Percentiles rank a stretch among this genome's conserved stretches.
Conservation (phyloP, 1,140 invertebrate genomes). For the Theocolax elegans region DNA sequence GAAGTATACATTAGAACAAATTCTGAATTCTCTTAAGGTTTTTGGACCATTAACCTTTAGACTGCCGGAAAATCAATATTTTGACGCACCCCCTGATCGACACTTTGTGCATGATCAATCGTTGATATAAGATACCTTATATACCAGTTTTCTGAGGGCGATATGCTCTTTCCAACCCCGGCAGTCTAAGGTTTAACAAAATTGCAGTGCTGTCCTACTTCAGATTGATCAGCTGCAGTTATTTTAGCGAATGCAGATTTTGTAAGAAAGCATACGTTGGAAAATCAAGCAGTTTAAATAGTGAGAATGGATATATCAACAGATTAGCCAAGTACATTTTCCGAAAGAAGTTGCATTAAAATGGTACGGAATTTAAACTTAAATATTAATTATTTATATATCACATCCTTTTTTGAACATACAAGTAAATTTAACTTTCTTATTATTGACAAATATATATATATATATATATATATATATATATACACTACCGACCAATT, state of each 20-base stretch:
- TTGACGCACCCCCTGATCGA: too few relatives aligned
- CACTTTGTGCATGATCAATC: too few relatives aligned
- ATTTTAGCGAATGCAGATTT: slow-evolving; percentile 92
- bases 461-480: too few relatives aligned
- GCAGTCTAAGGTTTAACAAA: too few relatives aligned
- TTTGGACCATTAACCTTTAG: slow-evolving; percentile 89
- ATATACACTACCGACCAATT: too few relatives aligned
- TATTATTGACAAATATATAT: too few relatives aligned
- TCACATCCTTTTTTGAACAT: too few relatives aligned
- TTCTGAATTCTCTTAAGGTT: slow-evolving; percentile 85
- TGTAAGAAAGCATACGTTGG: slow-evolving; percentile 83
- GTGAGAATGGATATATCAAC: slow-evolving; percentile 96
- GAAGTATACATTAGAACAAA: slow-evolving; percentile 90
- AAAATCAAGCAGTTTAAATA: slow-evolving; percentile 92
- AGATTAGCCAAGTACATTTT: slow-evolving; percentile 87
- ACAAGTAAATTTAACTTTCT: too few relatives aligned
- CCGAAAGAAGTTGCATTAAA: slow-evolving; percentile 88
- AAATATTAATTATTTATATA: background rate
- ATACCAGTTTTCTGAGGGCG: too few relatives aligned
- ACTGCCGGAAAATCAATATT: too few relatives aligned
- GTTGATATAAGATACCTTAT: too few relatives aligned
- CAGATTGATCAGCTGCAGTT: slow-evolving; percentile 93
- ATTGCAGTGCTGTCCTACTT: slow-evolving; percentile 96
- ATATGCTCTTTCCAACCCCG: too few relatives aligned
- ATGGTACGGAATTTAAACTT: slow-evolving; percentile 69